Base-by-base conservation (phyloP, 1,140 invertebrate species). In the Lepidotrigona ventralis region DNA sequence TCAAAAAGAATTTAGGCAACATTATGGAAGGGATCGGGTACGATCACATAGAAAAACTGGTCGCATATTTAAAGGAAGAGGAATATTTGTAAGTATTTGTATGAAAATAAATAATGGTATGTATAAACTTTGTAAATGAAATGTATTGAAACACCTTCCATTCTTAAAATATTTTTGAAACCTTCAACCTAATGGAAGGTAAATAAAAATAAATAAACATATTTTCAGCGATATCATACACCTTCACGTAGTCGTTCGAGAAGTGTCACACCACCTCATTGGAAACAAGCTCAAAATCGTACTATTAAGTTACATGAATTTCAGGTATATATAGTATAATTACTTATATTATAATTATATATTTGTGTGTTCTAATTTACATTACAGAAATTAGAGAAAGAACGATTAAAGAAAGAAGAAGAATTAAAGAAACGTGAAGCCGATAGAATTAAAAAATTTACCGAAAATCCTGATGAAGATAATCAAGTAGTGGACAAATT, bases 231-330 rank as follows among this genome's bases (percentile, higher is more conserved):
- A 68, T 98, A 97, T 93, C 96, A 97, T 84, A 98, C 98, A 1
- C 97, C 97, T n/a, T 97, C 97, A 21, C 95, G 97, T 56, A 97
- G 96, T 86, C 96, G 97, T 2, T 98, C 97, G 0, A 95, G 97
- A 79, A 98, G 98, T 91, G 95, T 95, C 33, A 99, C 98, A 19
- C 98, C 98, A 17, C 97, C 97, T 19, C 98, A 98, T 94, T 98
- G 98, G 98, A 96, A 96, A 66, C 96, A 98, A 92, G 98, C 97
- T 77, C 97, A 98, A 93, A 95, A 96, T 58, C 95, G 97, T 83
- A 97, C 97, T 66, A 97, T 98, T 56, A 97, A 97, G 90, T 93
- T 97, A 2, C 96, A 97, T 11, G 97, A 98, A 91, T 96, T 97
- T 89, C 97, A 98, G 94, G 96, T 96, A 91, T 84, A 79, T 85